Base-by-base conservation (phyloP, 2,888 invertebrate species). In the Crossocerus cetratus region DNA sequence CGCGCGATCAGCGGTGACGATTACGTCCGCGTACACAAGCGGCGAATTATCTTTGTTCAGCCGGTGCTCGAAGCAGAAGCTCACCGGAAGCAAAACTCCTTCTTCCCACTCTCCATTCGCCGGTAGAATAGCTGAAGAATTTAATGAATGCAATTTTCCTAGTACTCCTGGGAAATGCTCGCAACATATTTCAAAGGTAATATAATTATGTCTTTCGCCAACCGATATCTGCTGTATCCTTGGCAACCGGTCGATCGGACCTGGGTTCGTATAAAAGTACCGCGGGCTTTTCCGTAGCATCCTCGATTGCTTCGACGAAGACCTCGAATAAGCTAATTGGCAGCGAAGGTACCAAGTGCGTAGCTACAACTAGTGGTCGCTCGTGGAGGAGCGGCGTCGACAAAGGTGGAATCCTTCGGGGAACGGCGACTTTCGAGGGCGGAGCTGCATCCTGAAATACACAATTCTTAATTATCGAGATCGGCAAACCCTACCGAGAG, bases 261-360 rank as follows among this genome's bases (percentile, higher is more conserved):
- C 86, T 80, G 0, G 85, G 43, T 56, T 89, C 88, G 57, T 87
- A 67, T 3, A 88, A 20, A 2, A 89, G 53, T 3, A 82, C 82
- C 0, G 87, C 86, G 1, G 88, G 84, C 20, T 70, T 84, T 45
- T 72, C 81, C 13, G 83, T 85, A n/a, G 84, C 83, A 1, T 70
- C 76, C 69, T 89, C 89, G 22, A 89, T 82, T 0, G 83, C 82
- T 60, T 86, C 88, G 1, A 81, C 85, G n/a, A 88, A 43, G 0
- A 86, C 66, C 32, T 89, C 86, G 60, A 89, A 89, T 3, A 89
- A 72, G 5, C 57, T 69, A 13, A 88, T 79, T 3, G 89, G 86
- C 45, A 89, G 32, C 1, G 89, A 88, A 0, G 89, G 89, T 1
- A 87, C 88, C 54, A 89, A 74, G 60, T 89, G 86, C 5, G 84